Conservation (phyloP, 2,888 invertebrate species). For the Eupithecia subfuscata region DNA sequence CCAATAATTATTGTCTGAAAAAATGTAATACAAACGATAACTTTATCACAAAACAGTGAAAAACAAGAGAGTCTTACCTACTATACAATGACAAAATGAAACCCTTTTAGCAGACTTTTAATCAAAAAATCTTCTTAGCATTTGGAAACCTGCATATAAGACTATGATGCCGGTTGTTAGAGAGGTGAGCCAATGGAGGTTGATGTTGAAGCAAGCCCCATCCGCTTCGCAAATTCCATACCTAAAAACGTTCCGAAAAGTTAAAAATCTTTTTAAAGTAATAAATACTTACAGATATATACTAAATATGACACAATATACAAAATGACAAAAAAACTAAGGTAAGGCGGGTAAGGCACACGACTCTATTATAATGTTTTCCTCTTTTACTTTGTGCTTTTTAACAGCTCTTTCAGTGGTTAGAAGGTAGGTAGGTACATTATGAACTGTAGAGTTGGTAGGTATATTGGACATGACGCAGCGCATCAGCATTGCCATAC, state of each 20-base stretch:
- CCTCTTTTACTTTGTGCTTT: too few species aligned
- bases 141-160: neutral
- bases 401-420: too few species aligned
- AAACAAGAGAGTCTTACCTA: neutral
- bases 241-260: conserved; percentile 26
- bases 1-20: neutral
- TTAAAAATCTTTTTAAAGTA: too few species aligned
- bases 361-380: too few species aligned
- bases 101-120: neutral
- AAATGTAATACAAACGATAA: neutral
- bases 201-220: conserved; percentile 21
- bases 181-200: neutral
- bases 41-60: neutral
- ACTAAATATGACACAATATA: too few species aligned
- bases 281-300: too few species aligned
- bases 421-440: too few species aligned
- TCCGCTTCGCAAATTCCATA: conserved; percentile 38
- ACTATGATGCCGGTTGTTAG: neutral
- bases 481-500: too few species aligned
- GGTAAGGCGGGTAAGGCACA: too few species aligned
- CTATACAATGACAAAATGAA: neutral
- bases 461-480: too few species aligned
- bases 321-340: too few species aligned
- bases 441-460: too few species aligned
- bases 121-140: neutral